Evolutionary conservation across 2,113 vertebrate species (phyloP).

Genomic region (Rhabdomys dilectus): DNA sequence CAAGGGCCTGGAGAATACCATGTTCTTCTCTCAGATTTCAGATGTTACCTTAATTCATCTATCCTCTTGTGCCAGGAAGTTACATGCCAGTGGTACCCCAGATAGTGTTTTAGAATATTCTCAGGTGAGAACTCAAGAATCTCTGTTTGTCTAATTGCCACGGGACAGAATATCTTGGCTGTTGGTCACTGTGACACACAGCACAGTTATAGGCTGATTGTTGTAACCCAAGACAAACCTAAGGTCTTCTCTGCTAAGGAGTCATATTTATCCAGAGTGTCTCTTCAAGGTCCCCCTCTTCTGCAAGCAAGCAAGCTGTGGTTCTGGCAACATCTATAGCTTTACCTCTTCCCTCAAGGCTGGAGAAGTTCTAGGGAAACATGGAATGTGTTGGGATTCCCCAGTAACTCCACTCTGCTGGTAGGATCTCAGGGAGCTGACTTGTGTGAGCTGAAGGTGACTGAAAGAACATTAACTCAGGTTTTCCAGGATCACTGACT

Average conservation of each 20-base stretch:
- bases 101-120: background rate
- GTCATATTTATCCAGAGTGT: rapidly evolving
- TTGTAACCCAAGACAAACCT: background rate
- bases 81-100: rapidly evolving
- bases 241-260: background rate
- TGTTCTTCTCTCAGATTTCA: rapidly evolving
- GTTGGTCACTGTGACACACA: rapidly evolving
- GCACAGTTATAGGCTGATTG: rapidly evolving
- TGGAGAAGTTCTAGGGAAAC: too few species aligned
- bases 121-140: background rate
- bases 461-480: too few species aligned
- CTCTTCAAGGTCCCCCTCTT: background rate
- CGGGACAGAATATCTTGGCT: background rate
- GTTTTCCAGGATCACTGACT: too few species aligned
- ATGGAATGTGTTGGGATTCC: background rate
- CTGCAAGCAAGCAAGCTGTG: background rate
- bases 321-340: background rate
- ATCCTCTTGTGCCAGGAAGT: background rate
- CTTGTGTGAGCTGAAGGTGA: background rate
- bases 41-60: rapidly evolving
- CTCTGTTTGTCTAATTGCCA: background rate
- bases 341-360: background rate
- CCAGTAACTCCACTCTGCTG: background rate
- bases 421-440: background rate
- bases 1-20: background rate